Evolutionary conservation across 2,888 invertebrate species (phyloP), one percentile per base, ranked within the genome.

Genomic region (Polymixis lichenea): DNA sequence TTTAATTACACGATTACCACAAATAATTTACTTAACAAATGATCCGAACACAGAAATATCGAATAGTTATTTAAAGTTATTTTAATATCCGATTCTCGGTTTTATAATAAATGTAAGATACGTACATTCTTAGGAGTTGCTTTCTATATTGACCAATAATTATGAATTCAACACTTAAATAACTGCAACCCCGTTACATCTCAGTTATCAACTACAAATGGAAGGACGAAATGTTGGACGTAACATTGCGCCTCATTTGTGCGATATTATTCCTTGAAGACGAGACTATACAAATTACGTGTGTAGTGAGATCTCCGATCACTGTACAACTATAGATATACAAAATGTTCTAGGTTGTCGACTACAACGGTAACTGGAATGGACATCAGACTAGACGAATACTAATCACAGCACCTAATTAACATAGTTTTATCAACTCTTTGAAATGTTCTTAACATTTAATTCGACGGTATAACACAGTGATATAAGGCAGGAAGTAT

Each of bases 391-490:
- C 95, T 95, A 95, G 94, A 92, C 91, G 88, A 90, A 91, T 76
- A 85, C 88, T 92, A 89, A 94, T 95, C 95, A 95, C 95, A 95
- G 94, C 94, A 91, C 92, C 91, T 92, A 92, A 89, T 87, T 88
- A 89, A 89, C 83, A 85, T 84, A 84, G 82, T 83, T 82, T 85
- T 83, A 79, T 85, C 75, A 84, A 87, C 84, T 87, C 88, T 88
- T 89, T 73, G 90, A 94, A 95, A 95, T 92, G 95, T 95, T 94
- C 82, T 87, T 77, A 95, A 95, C 95, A 95, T 92, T 93, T 90
- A 90, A 81, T 83, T 83, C 90, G 92, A 93, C 92, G 92, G 91
- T 87, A 85, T 92, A 92, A 90, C 91, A 93, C 92, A 93, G 90
- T 89, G 82, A 82, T 86, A 75, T 93, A 95, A 95, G 95, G 95